phyloP scores from a whole-genome alignment of 2,113 vertebrate species.

The Anser cygnoides region DNA sequence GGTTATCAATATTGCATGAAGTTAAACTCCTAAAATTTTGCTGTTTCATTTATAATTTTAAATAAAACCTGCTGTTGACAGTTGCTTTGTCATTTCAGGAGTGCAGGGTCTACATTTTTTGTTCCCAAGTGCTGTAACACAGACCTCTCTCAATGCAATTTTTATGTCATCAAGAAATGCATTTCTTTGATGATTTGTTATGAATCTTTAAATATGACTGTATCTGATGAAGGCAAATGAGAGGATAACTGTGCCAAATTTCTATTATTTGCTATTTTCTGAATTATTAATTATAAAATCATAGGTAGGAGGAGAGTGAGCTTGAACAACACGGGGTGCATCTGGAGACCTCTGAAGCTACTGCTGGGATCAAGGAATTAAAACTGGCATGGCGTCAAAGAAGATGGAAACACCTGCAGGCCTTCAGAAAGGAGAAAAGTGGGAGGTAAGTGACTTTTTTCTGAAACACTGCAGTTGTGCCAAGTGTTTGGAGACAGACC shows the following conservation, averaged over 20 bases:
- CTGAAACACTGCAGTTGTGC: not conserved
- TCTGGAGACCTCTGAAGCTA: not conserved
- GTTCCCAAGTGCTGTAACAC: not conserved
- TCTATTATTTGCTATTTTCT: constrained; percentile 5
- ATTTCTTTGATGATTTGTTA: not conserved
- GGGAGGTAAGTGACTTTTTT: not conserved
- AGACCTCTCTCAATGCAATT: not conserved
- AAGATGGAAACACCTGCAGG: not conserved
- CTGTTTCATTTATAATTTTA: not conserved
- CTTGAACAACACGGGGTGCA: not conserved
- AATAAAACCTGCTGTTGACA: not conserved
- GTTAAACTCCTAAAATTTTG: not conserved
- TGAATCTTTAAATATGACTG: not conserved
- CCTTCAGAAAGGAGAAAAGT: not conserved
- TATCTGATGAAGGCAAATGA: not conserved
- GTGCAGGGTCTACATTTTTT: not conserved
- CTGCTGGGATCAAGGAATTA: not conserved
- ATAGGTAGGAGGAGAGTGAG: not conserved
- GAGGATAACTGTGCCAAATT: not conserved
- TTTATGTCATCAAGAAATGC: not conserved
- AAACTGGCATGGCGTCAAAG: not conserved
- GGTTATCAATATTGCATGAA: not conserved
- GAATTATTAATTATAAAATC: not conserved
- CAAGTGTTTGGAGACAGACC: not conserved
- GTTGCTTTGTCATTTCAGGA: not conserved